Evolutionary conservation across 2,113 vertebrate genomes (phyloP).

Genomic region (Pomatostomus ruficeps): DNA sequence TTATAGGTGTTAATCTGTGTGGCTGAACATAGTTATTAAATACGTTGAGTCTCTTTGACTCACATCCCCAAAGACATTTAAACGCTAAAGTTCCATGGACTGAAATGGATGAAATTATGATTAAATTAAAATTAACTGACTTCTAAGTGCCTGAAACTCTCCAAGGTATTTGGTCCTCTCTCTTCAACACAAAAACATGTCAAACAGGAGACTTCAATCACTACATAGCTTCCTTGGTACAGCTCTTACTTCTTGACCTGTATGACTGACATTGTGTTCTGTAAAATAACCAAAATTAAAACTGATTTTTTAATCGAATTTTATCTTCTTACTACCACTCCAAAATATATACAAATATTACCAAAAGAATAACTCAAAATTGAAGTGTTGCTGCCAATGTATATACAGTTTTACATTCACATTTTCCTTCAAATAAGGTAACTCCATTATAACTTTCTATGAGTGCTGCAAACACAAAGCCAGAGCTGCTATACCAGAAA

Average conservation of each 20-base stretch:
- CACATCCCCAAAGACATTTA: neutral
- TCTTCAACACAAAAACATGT: neutral
- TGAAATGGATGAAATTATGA: neutral
- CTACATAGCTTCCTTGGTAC: neutral
- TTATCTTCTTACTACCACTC: neutral
- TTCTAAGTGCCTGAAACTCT: neutral
- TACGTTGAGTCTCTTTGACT: neutral
- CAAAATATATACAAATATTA: neutral
- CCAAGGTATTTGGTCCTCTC: neutral
- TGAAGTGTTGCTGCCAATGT: neutral
- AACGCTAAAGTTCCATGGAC: neutral
- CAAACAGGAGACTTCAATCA: neutral
- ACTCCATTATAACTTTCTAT: neutral
- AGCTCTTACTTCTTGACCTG: neutral
- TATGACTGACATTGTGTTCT: neutral
- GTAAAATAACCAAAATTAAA: neutral
- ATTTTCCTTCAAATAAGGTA: neutral
- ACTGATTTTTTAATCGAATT: neutral
- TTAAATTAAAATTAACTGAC: neutral
- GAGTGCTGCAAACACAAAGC: neutral
- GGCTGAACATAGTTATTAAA: neutral
- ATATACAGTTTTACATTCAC: neutral
- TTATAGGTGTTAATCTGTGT: neutral
- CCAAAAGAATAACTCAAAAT: neutral
- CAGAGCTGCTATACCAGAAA: neutral